Evolutionary conservation across 2,797 vertebrate species (phyloP).

Genomic region (Acipenser ruthenus): DNA sequence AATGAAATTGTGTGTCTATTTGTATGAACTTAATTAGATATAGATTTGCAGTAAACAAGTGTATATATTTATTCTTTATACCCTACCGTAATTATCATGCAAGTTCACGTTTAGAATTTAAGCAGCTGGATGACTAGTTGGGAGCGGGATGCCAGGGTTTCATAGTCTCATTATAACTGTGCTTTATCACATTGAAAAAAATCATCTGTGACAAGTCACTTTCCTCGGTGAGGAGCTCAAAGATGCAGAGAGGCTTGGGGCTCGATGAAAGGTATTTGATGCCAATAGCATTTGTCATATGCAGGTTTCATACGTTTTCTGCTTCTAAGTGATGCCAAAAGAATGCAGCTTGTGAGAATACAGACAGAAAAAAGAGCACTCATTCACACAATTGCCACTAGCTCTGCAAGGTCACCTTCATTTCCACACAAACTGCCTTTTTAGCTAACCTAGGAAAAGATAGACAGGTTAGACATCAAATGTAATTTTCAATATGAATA

Average conservation of each 20-base stretch:
- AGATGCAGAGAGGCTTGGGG: slow-evolving; percentile 36
- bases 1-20: not conserved
- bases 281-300: slow-evolving; percentile 62
- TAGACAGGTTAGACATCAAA: not conserved
- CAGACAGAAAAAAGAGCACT: slow-evolving; percentile 43
- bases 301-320: slow-evolving; percentile 60
- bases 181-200: slow-evolving; percentile 59
- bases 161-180: slow-evolving; percentile 55
- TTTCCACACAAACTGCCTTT: slow-evolving; percentile 26
- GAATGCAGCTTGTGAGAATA: slow-evolving; percentile 47
- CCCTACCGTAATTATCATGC: slow-evolving; percentile 37
- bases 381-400: slow-evolving; percentile 55
- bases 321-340: slow-evolving; percentile 54
- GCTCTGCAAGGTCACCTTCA: slow-evolving; percentile 73
- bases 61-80: slow-evolving; percentile 4
- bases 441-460: not conserved
- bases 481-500: not conserved
- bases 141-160: slow-evolving; percentile 45
- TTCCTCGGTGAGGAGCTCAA: slow-evolving; percentile 50
- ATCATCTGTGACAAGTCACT: slow-evolving; percentile 72
- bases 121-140: slow-evolving; percentile 37
- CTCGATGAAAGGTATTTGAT: slow-evolving; percentile 64
- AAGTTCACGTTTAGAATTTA: slow-evolving; percentile 32
- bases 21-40: not conserved
- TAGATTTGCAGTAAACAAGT: not conserved